Evolutionary conservation across 2,797 vertebrate genomes (phyloP), one percentile per base, ranked within the genome.

Genomic region (Epinephelus coioides): DNA sequence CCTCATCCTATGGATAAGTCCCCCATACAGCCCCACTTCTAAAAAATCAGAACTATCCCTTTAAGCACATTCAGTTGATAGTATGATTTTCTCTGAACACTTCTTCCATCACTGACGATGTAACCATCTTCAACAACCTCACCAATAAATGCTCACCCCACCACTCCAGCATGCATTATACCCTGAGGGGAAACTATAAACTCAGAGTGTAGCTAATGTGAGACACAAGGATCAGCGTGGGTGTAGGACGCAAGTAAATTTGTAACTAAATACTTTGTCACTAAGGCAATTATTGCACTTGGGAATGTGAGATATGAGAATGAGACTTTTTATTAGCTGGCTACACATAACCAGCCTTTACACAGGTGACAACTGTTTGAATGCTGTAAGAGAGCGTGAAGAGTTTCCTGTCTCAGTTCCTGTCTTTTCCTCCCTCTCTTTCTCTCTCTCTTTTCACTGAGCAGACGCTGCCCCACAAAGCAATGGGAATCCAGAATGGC

Each of bases 281-380:
- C 65, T 34, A 17, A 57, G 62, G 63, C 65, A 76, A 72, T 76
- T 70, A 17, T 43, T 54, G 69, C 55, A 13, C 46, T 64, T 6
- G n/a, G 25, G 55, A 70, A 70, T 10, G 23, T 30, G 57, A 69
- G 61, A 65, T 44, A 64, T 54, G 40, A 14, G 51, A 79, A 78
- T 73, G 13, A 6, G 66, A 34, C 21, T 30, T 74, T 83, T 78
- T 73, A 85, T 83, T 69, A 68, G 76, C 53, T 12, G 40, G 14
- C 66, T 66, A 12, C 63, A 53, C 64, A 53, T 77, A 69, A 23
- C 21, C 65, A 38, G 76, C 17, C 70, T 81, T 47, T 62, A 18
- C 44, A 83, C 81, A 91, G 71, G 77, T 85, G 78, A 73, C 73
- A 74, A 80, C 68, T 78, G 82, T 81, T 91, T 85, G 83, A 86